phyloP scores from a whole-genome alignment of 1,140 invertebrate species.

The Drosophila takahashii region DNA sequence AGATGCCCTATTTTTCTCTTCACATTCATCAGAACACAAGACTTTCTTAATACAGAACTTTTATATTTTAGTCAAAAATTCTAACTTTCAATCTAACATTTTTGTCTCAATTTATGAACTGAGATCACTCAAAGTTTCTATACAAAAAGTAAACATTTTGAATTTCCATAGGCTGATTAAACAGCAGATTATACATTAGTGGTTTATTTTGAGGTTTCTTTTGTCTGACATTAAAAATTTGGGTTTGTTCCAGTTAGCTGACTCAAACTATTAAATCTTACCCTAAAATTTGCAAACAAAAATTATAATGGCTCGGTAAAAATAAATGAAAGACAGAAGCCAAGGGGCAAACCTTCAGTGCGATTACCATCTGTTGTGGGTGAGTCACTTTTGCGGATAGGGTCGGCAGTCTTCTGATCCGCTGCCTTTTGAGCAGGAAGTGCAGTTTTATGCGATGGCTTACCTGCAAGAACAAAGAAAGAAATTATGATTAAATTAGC shows the following conservation, averaged over 20 bases:
- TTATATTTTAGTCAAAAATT: no score
- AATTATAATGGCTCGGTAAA: conserved; percentile 5
- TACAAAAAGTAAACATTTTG: not conserved
- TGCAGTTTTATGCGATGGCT: conserved; percentile 28
- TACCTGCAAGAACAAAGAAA: conserved; percentile 57
- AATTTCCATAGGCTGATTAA: not conserved
- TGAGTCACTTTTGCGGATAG: conserved; percentile 21
- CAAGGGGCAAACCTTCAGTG: conserved; percentile 4
- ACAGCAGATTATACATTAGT: conserved; percentile 38
- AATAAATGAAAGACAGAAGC: conserved; percentile 12
- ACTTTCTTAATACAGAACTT: not conserved
- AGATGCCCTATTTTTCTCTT: not conserved
- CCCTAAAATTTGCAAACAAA: conserved; percentile 11
- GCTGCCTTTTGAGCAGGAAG: conserved; percentile 24
- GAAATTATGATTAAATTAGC: conserved; percentile 53
- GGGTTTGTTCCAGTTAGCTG: conserved; percentile 21
- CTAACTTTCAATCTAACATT: not conserved
- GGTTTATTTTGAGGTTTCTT: conserved; percentile 46
- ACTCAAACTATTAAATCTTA: conserved; percentile 22
- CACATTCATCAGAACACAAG: not conserved
- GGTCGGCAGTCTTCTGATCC: not conserved
- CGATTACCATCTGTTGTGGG: conserved; percentile 36
- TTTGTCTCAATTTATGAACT: not conserved
- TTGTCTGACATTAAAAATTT: conserved; percentile 7
- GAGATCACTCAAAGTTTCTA: not conserved